Base-by-base conservation (phyloP, 2,888 invertebrate genomes). In the Oscheius sp. region DNA sequence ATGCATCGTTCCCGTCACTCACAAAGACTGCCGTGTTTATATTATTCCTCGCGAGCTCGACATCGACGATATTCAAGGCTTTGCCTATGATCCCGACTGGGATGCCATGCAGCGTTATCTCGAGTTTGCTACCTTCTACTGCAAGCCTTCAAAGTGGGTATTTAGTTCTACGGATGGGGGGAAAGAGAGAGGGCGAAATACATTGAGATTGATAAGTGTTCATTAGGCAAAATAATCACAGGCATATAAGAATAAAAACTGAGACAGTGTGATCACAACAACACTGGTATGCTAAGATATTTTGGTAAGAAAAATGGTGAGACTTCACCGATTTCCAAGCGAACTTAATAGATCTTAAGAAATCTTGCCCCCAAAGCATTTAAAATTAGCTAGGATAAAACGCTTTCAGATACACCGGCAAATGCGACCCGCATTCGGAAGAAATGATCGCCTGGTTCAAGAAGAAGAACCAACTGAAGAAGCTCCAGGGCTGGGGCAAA, bases 1-100 rank as follows among this genome's bases (percentile, higher is more conserved):
- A 82, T 99, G 99, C 53, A 93, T 99, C 33, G 95, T 99, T 13
- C 93, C 95, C 29, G 96, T 98, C 90, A 93, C 93, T 90, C 93
- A 93, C 83, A 93, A 93, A 76, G 93, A 93, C 1, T 92, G 94
- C 62, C 92, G 96, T 75, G 94, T 97, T 13, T 95, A 94, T 63
- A 47, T 81, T 29, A 76, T 80, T 21, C 81, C 82, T 0, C 55
- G 73, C 5, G 32, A 58, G 13, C 71, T 78, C 29, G 70, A 80
- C 32, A 77, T 78, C 10, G 47, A 63, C 11, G 42, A 75, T 5
- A 63, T 79, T 1, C 62, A 68, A 0, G 53, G 72, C 4, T 77
- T 75, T 47, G 60, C 55, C 9, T 88, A 88, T 74, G 76, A 84
- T 63, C 53, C 75, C 2, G 72, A 80, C 10, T 88, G 87, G 88